Evolutionary conservation across 1,140 invertebrate species (phyloP).

Genomic region (Pseudomyrmex cubaensis): DNA sequence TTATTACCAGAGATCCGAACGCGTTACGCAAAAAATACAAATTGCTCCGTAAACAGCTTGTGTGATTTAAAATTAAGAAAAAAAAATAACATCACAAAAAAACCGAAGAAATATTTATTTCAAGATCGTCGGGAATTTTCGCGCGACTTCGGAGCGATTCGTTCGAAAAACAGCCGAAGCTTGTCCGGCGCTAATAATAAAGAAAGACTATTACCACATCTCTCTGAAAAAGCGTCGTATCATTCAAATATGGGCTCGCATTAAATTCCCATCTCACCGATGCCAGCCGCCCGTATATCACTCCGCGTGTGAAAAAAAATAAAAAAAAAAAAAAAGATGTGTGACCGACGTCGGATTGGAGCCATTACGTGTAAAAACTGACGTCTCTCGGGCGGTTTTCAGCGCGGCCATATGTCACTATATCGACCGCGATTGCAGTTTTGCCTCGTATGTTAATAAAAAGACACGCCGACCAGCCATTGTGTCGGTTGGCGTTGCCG

Average conservation of each 20-base stretch:
- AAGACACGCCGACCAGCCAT: slow-evolving; percentile 42
- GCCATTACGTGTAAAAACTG: slow-evolving; percentile 53
- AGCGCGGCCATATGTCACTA: slow-evolving; percentile 52
- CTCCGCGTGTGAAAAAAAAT: slow-evolving; percentile 1
- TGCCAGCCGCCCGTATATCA: slow-evolving; percentile 54
- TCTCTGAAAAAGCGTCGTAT: slow-evolving; percentile 53
- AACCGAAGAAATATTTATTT: slow-evolving; percentile 23
- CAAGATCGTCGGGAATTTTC: slow-evolving; percentile 10
- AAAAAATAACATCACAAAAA: not conserved
- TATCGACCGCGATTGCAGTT: slow-evolving; percentile 59
- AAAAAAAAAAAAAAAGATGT: slow-evolving; percentile 43
- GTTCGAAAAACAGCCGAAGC: slow-evolving; percentile 47
- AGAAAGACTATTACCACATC: slow-evolving; percentile 53
- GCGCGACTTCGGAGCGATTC: slow-evolving; percentile 16
- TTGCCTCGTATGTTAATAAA: slow-evolving; percentile 59
- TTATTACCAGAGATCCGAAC: slow-evolving; percentile 5
- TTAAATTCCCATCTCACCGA: slow-evolving; percentile 58
- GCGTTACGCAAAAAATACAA: slow-evolving; percentile 12
- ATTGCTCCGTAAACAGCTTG: slow-evolving; percentile 9
- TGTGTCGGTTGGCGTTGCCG: slow-evolving; percentile 37
- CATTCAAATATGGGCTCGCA: slow-evolving; percentile 55
- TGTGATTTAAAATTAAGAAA: not conserved
- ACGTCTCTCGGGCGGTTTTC: slow-evolving; percentile 37
- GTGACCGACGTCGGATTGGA: slow-evolving; percentile 51
- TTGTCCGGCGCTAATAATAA: slow-evolving; percentile 53